Conservation (phyloP, 2,888 invertebrate species). For the Hybos culiciformis region DNA sequence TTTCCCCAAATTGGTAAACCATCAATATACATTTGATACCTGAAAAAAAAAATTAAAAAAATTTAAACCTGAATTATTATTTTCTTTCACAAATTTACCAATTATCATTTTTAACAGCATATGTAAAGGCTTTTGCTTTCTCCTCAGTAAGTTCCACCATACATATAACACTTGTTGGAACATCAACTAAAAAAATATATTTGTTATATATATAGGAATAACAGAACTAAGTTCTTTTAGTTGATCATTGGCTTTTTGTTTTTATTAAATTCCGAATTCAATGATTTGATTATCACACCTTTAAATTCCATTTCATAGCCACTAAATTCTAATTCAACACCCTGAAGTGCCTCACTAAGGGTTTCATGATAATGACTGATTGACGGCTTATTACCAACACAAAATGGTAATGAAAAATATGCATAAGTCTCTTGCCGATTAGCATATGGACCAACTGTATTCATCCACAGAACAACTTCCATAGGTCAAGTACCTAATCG, state of each 20-base stretch:
- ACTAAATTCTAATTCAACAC: conserved; percentile 94
- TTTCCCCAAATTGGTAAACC: conserved; percentile 98
- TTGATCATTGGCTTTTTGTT: no score
- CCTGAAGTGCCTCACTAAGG: conserved; percentile 92
- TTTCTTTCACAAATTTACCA: no score
- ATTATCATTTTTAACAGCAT: conserved; percentile 98
- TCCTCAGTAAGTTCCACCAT: conserved; percentile 70
- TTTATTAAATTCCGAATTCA: no score
- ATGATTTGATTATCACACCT: no score
- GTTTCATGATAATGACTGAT: conserved; percentile 99
- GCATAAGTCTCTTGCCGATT: conserved; percentile 98
- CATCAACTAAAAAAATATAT: conserved; percentile 41
- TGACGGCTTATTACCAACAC: conserved; percentile 76
- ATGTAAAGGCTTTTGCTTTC: conserved; percentile 82
- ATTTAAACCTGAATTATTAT: no score
- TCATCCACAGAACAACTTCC: conserved; percentile 99
- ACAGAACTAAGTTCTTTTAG: no score
- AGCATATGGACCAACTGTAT: conserved; percentile 98
- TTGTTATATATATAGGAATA: no score
- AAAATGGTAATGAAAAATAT: conserved; percentile 96
- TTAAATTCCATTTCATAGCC: conserved; percentile 88
- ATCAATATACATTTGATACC: conserved; percentile 99
- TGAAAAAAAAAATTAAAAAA: no score
- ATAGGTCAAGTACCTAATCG: no score
- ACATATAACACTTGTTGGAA: conserved; percentile 58